Conservation (phyloP, 2,888 invertebrate genomes). For the Scaptomyza tumidula region DNA sequence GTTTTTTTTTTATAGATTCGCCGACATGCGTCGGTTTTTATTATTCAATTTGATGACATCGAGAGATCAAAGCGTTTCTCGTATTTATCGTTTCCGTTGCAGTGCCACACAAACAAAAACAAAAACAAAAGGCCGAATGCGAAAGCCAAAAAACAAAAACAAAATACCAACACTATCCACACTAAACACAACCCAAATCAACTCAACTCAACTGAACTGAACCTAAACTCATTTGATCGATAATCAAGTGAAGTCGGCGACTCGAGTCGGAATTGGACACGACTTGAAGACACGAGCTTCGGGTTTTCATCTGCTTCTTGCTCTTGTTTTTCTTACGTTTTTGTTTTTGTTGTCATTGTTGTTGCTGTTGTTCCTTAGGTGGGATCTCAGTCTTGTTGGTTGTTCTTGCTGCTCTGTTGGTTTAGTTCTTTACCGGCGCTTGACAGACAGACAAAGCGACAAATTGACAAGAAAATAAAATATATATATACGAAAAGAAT, state of each 20-base stretch:
- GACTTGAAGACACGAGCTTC: slow-evolving; percentile 27
- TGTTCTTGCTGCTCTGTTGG: slow-evolving; percentile 58
- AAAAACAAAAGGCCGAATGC: slow-evolving; percentile 11
- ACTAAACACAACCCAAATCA: no score
- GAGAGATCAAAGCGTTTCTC: slow-evolving; percentile 58
- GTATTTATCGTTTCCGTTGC: slow-evolving; percentile 70
- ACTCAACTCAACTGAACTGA: neutral
- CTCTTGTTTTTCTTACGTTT: neutral
- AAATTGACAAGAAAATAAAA: slow-evolving; percentile 25
- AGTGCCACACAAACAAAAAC: slow-evolving; percentile 14
- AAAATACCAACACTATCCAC: neutral
- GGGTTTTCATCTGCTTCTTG: slow-evolving; percentile 14
- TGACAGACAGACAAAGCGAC: slow-evolving; percentile 49
- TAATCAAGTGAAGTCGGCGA: slow-evolving; percentile 54
- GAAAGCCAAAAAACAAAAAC: slow-evolving; percentile 2
- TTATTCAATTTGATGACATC: slow-evolving; percentile 65
- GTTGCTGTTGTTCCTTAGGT: slow-evolving; percentile 31
- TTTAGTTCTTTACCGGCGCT: slow-evolving; percentile 72
- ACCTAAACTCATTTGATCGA: slow-evolving; percentile 52
- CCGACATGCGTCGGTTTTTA: slow-evolving; percentile 29
- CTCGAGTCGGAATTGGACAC: slow-evolving; percentile 33
- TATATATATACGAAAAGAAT: slow-evolving; percentile 11
- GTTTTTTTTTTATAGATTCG: slow-evolving; percentile 5
- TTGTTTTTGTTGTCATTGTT: slow-evolving; percentile 25
- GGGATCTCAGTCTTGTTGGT: slow-evolving; percentile 61